Evolutionary conservation across 1,140 invertebrate species (phyloP), one percentile per base, ranked within the genome.

Genomic region (Penaeus vannamei): DNA sequence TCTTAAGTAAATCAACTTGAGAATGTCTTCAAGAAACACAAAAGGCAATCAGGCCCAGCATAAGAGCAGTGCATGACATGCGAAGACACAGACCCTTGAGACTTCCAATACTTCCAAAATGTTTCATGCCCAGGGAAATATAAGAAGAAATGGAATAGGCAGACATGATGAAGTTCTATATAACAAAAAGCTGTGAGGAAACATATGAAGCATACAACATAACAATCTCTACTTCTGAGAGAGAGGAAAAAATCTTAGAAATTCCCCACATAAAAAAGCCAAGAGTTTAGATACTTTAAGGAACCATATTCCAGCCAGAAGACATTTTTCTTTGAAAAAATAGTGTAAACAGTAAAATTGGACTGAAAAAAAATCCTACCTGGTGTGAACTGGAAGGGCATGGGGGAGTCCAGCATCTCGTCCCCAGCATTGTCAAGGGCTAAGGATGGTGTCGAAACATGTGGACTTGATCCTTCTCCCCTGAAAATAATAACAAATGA

Each of bases 371-470:
- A 86, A 62, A 53, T 12, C 14, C 36, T 64, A 89, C 87, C 87
- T 89, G 87, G 82, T 62, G 66, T 89, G 62, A 89, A 84, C 72
- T 89, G 87, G 72, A 89, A 89, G 32, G 87, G 81, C 87, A 89
- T 89, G 19, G 87, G 72, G 53, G 87, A 80, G 60, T 89, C 87
- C 42, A 76, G 19, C 26, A 89, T 36, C 36, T 89, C 87, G 26
- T 85, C 87, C 5, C 87, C 87, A 85, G 69, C 19, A 77, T 76
- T 84, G 60, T 89, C 87, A 53, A 89, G 72, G 26, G 80, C 64
- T 23, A 89, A 66, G 22, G 87, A 89, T 26, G 87, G 87, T 29
- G 87, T 84, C 12, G 87, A 89, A 53, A 84, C 53, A 42, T 89
- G 82, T 29, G 87, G 87, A 84, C 87, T 89, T 26, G 82, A 29